Conservation (phyloP, 2,113 vertebrate species). For the Vanacampus margaritifer region DNA sequence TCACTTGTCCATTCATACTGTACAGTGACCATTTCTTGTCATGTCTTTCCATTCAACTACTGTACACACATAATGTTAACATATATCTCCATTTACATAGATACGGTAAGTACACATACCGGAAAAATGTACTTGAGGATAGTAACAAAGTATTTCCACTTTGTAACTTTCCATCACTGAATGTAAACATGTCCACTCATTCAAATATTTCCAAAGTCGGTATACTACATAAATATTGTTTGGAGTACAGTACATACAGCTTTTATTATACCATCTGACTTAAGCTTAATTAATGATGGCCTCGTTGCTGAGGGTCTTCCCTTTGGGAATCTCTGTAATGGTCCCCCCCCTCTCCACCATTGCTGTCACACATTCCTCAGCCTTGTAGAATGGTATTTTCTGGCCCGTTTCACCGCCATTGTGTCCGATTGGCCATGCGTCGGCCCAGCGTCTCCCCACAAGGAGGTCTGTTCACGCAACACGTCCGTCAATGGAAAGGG, state of each 20-base stretch:
- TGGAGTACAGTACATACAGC: no score
- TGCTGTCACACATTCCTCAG: conserved; percentile 55
- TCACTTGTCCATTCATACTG: no score
- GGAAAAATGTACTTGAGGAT: no score
- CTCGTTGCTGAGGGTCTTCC: conserved; percentile 28
- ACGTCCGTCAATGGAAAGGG: conserved; percentile 63
- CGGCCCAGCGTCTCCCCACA: conserved; percentile 59
- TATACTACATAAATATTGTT: not conserved
- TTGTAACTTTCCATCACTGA: not conserved
- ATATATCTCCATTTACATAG: no score
- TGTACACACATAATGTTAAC: no score
- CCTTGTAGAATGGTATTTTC: conserved; percentile 78
- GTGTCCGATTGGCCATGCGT: conserved; percentile 71
- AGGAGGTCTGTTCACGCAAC: conserved; percentile 73
- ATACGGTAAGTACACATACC: no score
- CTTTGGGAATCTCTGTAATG: conserved; percentile 43
- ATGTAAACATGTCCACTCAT: not conserved
- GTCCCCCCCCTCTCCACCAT: conserved; percentile 20
- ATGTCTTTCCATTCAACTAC: no score
- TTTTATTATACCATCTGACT: not conserved
- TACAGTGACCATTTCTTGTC: no score
- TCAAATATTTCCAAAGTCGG: not conserved
- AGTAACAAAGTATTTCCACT: no score
- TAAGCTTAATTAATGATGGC: conserved; percentile 37
- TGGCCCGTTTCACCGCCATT: conserved; percentile 79